Evolutionary conservation across 1,140 invertebrate species (phyloP).

Genomic region (Hypsibius dujardini): DNA sequence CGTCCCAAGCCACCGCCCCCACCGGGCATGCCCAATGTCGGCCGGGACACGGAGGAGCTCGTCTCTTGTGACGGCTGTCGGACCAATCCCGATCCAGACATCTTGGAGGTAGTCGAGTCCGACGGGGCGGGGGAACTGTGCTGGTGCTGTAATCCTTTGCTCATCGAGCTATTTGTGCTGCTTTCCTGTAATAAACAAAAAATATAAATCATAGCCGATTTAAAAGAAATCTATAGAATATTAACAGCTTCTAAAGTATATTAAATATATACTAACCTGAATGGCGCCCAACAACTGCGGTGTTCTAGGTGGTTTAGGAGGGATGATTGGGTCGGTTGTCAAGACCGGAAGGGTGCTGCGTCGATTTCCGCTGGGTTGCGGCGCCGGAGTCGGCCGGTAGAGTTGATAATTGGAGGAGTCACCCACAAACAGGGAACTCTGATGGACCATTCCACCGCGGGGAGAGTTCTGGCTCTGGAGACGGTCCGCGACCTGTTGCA

Average conservation of each 20-base stretch:
- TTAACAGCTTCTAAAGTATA: too few species aligned
- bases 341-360: neutral
- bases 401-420: neutral
- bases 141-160: neutral
- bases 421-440: neutral
- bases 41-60: conserved; percentile 29
- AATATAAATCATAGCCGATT: too few species aligned
- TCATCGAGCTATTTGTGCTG: neutral
- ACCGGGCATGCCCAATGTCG: conserved; percentile 39
- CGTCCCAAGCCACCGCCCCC: conserved; percentile 33
- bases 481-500: conserved; percentile 10
- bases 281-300: neutral
- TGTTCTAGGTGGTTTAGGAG: neutral
- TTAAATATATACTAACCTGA: neutral
- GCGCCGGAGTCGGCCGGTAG: neutral
- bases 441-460: neutral
- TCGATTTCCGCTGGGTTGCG: neutral
- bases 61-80: conserved; percentile 30
- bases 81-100: neutral
- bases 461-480: neutral
- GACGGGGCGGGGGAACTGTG: neutral
- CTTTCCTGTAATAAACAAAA: neutral
- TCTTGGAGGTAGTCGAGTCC: neutral
- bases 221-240: too few species aligned
- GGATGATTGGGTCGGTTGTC: neutral